These are phyloP conservation scores for Hypolimnas misippus DNA, from an alignment of 2,888 invertebrate species.

Conservation along the genomic window DNA sequence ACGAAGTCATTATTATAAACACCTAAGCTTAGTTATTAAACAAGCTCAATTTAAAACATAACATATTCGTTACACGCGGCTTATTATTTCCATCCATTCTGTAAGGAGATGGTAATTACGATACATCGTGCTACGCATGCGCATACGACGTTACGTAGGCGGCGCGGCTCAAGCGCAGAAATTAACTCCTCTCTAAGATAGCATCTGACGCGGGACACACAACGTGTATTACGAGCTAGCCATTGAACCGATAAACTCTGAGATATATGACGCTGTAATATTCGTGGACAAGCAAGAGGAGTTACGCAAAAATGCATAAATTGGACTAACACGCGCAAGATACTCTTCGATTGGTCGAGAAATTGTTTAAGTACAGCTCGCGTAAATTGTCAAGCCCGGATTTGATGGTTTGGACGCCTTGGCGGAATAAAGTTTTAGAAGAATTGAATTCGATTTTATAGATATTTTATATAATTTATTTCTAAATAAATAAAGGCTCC, in stretches of 20 bases:
- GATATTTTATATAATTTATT: no score
- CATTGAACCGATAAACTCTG: conserved; percentile 21
- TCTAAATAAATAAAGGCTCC: no score
- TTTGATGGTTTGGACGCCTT: no score
- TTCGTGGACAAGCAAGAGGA: conserved; percentile 16
- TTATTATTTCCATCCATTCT: conserved; percentile 44
- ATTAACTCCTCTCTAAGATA: conserved; percentile 52
- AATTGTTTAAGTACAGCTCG: no score
- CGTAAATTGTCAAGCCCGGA: no score
- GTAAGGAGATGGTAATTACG: conserved; percentile 68
- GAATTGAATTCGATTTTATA: no score
- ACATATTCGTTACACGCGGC: conserved; percentile 38
- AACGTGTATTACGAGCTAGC: conserved; percentile 21
- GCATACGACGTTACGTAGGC: conserved; percentile 61
- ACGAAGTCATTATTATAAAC: neutral
- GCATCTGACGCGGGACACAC: conserved; percentile 46
- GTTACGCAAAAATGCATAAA: conserved; percentile 20
- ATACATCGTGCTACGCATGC: conserved; percentile 54
- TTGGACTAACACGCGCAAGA: conserved; percentile 5
- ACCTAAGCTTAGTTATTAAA: neutral
- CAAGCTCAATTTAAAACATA: conserved; percentile 16
- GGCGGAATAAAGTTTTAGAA: no score
- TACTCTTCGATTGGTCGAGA: no score
- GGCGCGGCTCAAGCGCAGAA: conserved; percentile 49
- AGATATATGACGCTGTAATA: conserved; percentile 14